Percentiles rank a stretch among this genome's conserved stretches.
These are phyloP conservation scores for Strigops habroptila DNA, from an alignment of 2,113 vertebrate species.

Conservation along the genomic window DNA sequence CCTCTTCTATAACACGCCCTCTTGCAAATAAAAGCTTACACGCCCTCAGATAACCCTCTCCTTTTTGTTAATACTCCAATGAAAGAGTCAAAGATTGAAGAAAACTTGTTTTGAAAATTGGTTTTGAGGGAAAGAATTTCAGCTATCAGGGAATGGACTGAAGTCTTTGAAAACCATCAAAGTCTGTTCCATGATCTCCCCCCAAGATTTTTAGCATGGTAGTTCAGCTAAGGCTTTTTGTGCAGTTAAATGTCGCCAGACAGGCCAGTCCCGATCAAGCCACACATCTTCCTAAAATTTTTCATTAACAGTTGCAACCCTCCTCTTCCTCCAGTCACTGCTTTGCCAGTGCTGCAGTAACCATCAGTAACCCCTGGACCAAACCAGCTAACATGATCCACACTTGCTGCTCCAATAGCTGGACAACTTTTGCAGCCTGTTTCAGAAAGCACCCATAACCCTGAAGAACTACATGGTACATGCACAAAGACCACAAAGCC, in stretches of 20 bases:
- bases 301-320: neutral
- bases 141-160: neutral
- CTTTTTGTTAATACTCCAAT: neutral
- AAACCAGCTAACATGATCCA: accelerated
- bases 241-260: neutral
- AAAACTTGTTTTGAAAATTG: neutral
- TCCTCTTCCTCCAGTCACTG: neutral
- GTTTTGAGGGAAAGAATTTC: neutral
- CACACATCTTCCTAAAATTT: neutral
- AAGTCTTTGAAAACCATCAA: neutral
- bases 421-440: neutral
- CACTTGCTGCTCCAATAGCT: neutral
- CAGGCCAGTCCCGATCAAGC: neutral
- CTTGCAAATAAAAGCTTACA: neutral
- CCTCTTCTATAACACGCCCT: neutral
- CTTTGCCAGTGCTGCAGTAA: neutral
- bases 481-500: neutral
- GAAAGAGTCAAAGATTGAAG: neutral
- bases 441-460: neutral
- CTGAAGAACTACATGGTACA: neutral
- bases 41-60: neutral
- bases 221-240: neutral
- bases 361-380: neutral
- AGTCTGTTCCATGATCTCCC: neutral
- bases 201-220: neutral